Percentiles rank a stretch among this genome's conserved stretches.
Evolutionary conservation across 2,797 vertebrate genomes (phyloP).

Genomic region (Betta splendens): DNA sequence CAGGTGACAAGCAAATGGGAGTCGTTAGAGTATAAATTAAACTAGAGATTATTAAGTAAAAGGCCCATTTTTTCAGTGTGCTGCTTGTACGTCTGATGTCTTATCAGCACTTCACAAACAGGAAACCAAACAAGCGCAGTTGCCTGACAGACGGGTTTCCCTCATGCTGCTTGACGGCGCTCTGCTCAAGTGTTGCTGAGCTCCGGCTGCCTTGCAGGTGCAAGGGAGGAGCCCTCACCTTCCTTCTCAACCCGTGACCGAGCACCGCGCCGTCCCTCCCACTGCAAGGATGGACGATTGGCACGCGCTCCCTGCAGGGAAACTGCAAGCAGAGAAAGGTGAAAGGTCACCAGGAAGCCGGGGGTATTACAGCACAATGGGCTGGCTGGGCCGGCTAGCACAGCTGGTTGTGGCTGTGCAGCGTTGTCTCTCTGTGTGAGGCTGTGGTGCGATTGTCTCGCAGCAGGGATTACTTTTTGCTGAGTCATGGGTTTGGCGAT

Average conservation of each 20-base stretch:
- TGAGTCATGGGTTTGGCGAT: constrained; percentile 49
- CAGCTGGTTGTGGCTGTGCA: constrained; percentile 52
- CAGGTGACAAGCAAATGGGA: no score
- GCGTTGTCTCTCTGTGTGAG: constrained; percentile 40
- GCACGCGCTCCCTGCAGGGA: constrained; percentile 54
- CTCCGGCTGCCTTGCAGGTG: constrained; percentile 10
- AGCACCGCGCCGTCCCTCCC: neutral
- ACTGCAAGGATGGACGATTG: constrained; percentile 30
- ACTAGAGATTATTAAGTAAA: neutral
- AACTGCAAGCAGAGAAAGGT: constrained; percentile 53
- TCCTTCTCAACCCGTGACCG: neutral
- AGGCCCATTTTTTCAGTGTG: neutral
- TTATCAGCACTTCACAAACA: constrained; percentile 43
- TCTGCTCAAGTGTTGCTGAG: neutral
- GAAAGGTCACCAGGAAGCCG: constrained; percentile 71
- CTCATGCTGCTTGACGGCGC: constrained; percentile 6
- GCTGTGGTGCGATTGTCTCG: constrained; percentile 46
- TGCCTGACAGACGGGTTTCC: constrained; percentile 2
- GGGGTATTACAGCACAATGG: constrained; percentile 69
- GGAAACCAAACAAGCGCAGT: constrained; percentile 40
- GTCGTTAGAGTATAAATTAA: neutral
- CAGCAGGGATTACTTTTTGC: constrained; percentile 60
- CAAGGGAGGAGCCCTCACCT: neutral
- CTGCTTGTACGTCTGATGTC: neutral
- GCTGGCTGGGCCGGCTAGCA: constrained; percentile 46